Conservation (phyloP, 2,888 invertebrate species). For the Ligdia adustata region DNA sequence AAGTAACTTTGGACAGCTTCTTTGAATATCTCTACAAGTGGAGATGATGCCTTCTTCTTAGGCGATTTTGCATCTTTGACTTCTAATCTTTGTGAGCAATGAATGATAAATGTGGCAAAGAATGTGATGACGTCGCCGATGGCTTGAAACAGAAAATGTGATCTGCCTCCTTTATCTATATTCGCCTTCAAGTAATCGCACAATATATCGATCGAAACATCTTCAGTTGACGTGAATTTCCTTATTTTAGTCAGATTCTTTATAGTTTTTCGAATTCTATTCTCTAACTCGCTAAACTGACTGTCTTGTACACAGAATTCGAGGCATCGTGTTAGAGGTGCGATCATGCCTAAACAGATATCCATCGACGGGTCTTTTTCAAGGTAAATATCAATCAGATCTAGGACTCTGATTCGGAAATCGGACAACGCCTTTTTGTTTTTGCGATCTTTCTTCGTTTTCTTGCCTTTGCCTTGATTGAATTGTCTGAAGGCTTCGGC, state of each 20-base stretch:
- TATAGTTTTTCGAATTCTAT: slow-evolving; percentile 85
- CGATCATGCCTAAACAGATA: slow-evolving; percentile 87
- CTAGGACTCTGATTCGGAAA: slow-evolving; percentile 89
- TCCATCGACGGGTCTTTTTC: slow-evolving; percentile 88
- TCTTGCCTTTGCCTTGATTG: slow-evolving; percentile 78
- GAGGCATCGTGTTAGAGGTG: slow-evolving; percentile 86
- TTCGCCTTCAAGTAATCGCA: slow-evolving; percentile 82
- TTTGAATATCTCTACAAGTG: slow-evolving; percentile 75
- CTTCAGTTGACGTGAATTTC: slow-evolving; percentile 84
- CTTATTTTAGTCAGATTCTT: slow-evolving; percentile 84
- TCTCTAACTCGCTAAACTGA: slow-evolving; percentile 87
- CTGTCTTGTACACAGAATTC: slow-evolving; percentile 88
- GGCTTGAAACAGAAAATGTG: slow-evolving; percentile 86
- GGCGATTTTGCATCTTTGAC: slow-evolving; percentile 51
- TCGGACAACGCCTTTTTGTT: slow-evolving; percentile 87
- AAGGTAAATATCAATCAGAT: slow-evolving; percentile 89
- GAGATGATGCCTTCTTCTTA: slow-evolving; percentile 59
- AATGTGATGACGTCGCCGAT: slow-evolving; percentile 86
- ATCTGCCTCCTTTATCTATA: slow-evolving; percentile 86
- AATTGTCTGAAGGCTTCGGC: slow-evolving; percentile 89
- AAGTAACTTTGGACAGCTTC: slow-evolving; percentile 85
- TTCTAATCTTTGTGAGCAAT: slow-evolving; percentile 83
- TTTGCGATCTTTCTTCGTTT: slow-evolving; percentile 83
- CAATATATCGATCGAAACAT: slow-evolving; percentile 80
- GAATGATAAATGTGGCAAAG: slow-evolving; percentile 86